Base-by-base conservation (phyloP, 2,888 invertebrate genomes). In the Chymomyza procnemis region DNA sequence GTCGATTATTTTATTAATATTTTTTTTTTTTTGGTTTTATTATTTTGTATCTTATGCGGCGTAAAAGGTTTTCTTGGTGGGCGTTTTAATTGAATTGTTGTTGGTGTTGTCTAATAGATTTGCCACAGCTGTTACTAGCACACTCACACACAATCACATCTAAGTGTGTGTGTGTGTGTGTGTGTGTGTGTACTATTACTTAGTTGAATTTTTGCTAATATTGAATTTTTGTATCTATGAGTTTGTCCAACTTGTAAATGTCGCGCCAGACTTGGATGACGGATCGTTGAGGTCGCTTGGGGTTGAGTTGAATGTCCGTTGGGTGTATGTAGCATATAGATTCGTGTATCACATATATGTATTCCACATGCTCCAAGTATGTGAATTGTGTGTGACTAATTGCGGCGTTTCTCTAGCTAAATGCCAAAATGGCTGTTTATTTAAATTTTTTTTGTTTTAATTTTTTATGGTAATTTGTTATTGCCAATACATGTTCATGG, bases 1-100 rank as follows among this genome's bases (percentile, higher is more conserved):
- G 50, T 16, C 19, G 16, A 18, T 50, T 50, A 50, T 16, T 50
- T 50, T 47, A 2, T 2, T n/a, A n/a, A n/a, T n/a, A n/a, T 47
- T 47, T 16, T 47, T 48, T 66, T 57, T n/a, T 64, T 46, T 16
- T 60, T 47, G 19, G 21, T 55, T 64, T 76, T 70, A 56, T 54
- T 65, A 72, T 69, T 12, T 61, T 54, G 54, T 18, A 16, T 47
- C 47, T 47, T 47, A 4, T 50, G 18, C 12, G 34, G 12, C 34
- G 34, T 12, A 41, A 41, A 41, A 41, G 34, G 34, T 41, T 41
- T 50, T 57, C n/a, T n/a, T 46, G 67, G 85, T 82, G 78, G 87
- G 81, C 86, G 86, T 87, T 87, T 41, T 82, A 82, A 82, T 87
- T 87, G 86, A 87, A 87, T 86, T 81, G 85, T 80, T 71, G 66